Evolutionary conservation across 2,113 vertebrate genomes (phyloP), one percentile per base, ranked within the genome.

Genomic region (Notothenia rossii): DNA sequence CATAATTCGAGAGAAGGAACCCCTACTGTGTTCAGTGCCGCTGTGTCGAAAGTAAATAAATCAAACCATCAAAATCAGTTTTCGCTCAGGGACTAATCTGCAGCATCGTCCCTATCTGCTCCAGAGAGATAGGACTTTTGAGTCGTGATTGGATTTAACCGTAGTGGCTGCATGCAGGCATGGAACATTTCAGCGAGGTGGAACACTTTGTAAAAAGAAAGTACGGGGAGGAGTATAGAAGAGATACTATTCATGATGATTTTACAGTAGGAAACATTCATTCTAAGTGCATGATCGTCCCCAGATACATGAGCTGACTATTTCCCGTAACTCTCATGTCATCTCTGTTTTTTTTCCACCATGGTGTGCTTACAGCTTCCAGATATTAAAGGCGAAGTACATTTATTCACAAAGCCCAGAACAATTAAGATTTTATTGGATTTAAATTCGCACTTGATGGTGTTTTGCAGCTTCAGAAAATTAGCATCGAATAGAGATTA

Each of bases 341-440:
- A 10, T 69, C 51, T 67, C 72, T 22, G 20, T 55, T 53, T 10
- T 63, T 48, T 58, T 79, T 62, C 51, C 22, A 10, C 29, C 55
- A 2, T 14, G 14, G 55, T 22, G 5, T 2, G 1, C 61, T 79
- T 15, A 1, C 54, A 49, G 36, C 59, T 10, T 33, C 25, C 65
- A 58, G 43, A 33, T 70, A 67, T 55, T 64, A 51, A 66, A 82
- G 75, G 14, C 49, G 14, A 43, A 46, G 20, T n/a, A 53, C 64
- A 33, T 85, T 75, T 75, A 74, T 73, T 76, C 62, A 79, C 72
- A 83, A 86, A 78, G 59, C 79, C 61, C 66, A 79, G 8, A 76
- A 82, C 74, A 89, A 83, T 86, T 68, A 83, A 22, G 53, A 45
- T 54, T 71, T 80, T 73, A 81, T 87, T 89, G 86, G 46, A 87